Conservation (phyloP, 2,888 invertebrate genomes). For the Clivina fossor region DNA sequence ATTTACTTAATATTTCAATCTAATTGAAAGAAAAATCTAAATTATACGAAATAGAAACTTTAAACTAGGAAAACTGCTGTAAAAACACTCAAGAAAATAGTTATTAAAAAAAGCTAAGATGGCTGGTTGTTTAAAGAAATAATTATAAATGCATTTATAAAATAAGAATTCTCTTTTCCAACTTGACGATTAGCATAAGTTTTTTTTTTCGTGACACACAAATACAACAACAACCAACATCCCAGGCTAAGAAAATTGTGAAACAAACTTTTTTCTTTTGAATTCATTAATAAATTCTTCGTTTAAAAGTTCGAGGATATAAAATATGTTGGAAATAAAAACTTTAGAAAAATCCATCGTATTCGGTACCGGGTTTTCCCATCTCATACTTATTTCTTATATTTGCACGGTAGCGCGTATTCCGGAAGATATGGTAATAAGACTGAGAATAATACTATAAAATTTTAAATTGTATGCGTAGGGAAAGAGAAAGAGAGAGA, state of each 20-base stretch:
- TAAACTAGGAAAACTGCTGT: too few relatives aligned
- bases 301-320: constrained; percentile 22
- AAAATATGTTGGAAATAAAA: constrained; percentile 25
- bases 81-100: too few relatives aligned
- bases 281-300: constrained; percentile 27
- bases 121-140: constrained; percentile 3
- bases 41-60: too few relatives aligned
- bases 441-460: constrained; percentile 24
- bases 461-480: constrained; percentile 27
- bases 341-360: constrained; percentile 21
- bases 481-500: too few relatives aligned
- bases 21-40: too few relatives aligned
- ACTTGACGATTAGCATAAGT: constrained; percentile 21
- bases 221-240: constrained; percentile 20
- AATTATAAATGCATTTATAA: constrained; percentile 31
- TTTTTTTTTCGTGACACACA: constrained; percentile 16
- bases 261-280: constrained; percentile 26
- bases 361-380: constrained; percentile 8
- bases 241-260: constrained; percentile 7
- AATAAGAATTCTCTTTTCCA: constrained; percentile 17
- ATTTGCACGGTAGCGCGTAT: too few relatives aligned
- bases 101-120: neutral
- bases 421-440: constrained; percentile 27
- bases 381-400: constrained; percentile 7
- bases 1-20: too few relatives aligned